Conservation (phyloP, 2,888 invertebrate species). For the Acanthosoma haemorrhoidale region DNA sequence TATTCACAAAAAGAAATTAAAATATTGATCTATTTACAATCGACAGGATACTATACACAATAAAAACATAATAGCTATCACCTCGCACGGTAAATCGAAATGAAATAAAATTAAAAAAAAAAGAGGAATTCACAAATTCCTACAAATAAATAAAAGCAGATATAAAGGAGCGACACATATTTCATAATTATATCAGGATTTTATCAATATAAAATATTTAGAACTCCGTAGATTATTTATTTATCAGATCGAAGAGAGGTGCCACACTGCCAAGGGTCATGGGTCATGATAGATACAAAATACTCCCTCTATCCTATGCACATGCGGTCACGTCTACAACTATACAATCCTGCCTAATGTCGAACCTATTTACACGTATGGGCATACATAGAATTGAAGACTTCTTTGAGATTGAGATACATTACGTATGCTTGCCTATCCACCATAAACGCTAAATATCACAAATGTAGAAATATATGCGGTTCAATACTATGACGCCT, state of each 20-base stretch:
- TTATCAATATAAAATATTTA: not conserved
- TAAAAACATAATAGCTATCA: constrained; percentile 9
- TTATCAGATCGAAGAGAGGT: constrained; percentile 1
- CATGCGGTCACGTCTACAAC: not conserved
- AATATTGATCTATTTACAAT: constrained; percentile 1
- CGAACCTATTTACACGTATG: not conserved
- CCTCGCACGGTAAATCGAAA: not conserved
- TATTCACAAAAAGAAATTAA: constrained; percentile 7
- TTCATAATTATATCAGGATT: not conserved
- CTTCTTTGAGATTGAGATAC: not conserved
- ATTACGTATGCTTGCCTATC: not conserved
- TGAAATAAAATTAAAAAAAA: constrained; percentile 1
- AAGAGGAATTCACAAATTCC: not conserved
- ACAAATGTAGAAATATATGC: constrained; percentile 4
- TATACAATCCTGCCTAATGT: not conserved
- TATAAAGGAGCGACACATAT: not conserved
- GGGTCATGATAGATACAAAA: not conserved
- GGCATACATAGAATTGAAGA: not conserved
- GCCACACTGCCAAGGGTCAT: not conserved
- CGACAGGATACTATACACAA: not conserved
- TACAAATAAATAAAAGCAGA: constrained; percentile 7
- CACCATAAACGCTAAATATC: constrained; percentile 8
- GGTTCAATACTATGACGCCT: not conserved
- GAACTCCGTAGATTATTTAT: not conserved
- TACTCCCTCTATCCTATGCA: not conserved